phyloP scores from a whole-genome alignment of 2,113 vertebrate species.

The Bostrychus sinensis region DNA sequence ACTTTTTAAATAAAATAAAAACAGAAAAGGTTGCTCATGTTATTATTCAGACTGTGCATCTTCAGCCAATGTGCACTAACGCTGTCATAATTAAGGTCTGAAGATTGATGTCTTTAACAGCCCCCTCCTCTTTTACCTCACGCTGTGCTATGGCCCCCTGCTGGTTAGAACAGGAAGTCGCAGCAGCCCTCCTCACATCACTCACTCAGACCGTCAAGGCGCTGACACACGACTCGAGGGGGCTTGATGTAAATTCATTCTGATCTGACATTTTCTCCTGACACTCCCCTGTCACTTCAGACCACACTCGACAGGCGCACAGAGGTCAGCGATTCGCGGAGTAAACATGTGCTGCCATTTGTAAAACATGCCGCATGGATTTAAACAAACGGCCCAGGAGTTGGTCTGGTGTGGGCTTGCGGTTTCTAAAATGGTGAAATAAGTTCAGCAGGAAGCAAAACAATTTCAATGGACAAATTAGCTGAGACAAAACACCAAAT shows the following conservation, averaged over 20 bases:
- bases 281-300: constrained; percentile 76
- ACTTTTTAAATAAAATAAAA: too few relatives aligned
- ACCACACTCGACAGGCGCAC: constrained; percentile 57
- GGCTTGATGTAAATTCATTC: constrained; percentile 80
- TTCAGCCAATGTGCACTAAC: background rate
- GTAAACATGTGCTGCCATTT: constrained; percentile 50
- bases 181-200: constrained; percentile 43
- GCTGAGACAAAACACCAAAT: too few relatives aligned
- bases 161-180: constrained; percentile 17
- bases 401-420: background rate
- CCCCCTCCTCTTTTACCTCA: constrained; percentile 8
- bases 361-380: background rate
- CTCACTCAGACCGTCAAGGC: constrained; percentile 53
- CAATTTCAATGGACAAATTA: background rate
- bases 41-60: background rate
- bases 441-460: background rate
- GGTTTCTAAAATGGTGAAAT: too few relatives aligned
- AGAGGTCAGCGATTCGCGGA: constrained; percentile 68
- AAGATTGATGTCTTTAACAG: background rate
- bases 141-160: constrained; percentile 19
- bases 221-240: constrained; percentile 47
- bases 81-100: constrained; percentile 1
- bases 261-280: constrained; percentile 83
- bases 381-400: constrained; percentile 34
- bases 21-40: too few relatives aligned